Evolutionary conservation across 30 jellyfish, hydroid and myxozoan genomes (phyloP), one percentile per base, ranked within the genome.

Genomic region (Turritopsis dohrnii): DNA sequence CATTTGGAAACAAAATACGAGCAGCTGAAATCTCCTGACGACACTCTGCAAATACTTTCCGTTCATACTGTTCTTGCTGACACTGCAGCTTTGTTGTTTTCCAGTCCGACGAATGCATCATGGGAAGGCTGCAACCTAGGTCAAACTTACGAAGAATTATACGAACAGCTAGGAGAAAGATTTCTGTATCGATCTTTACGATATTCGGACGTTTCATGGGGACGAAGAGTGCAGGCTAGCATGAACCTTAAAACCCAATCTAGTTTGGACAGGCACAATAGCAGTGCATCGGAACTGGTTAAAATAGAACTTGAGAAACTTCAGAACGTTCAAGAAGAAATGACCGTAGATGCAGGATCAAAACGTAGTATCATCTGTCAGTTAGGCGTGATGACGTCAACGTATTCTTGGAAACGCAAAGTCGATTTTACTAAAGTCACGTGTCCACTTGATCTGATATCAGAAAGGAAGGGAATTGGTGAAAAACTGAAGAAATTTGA

Each of bases 1-100:
- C 52, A 82, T 54, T 24, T 87, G 52, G 72, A 28, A 31, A 87
- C 75, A 20, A 16, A 52, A 13, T 29, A 80, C 80, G 79, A 52
- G 25, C 74, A 3, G 52, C 27, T 87, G 18, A 76, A 74, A 29
- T 84, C 79, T 26, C 79, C 79, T 13, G 53, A 60, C 26, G 80
- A 65, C 20, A 29, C 76, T 1, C 21, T 72, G 22, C 89, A 81
- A 65, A 74, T 84, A 25, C 83, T 87, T 27, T n/a, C 77, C 16
- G 30, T 69, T n/a, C 1, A 21, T 7, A 69, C 22, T 69, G 77
- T 27, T 19, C 8, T 69, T 8, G 77, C 77, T 9, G 77, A 69
- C 8, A 21, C 77, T 7, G 77, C 7, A n/a, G 8, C 77, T 7
- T 7, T 69, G 77, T 27, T 69, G 30, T 27, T 69, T 27, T 69